These are phyloP conservation scores for Plectrocnemia conspersa DNA, from an alignment of 1,140 invertebrate genomes.

Conservation along the genomic window DNA sequence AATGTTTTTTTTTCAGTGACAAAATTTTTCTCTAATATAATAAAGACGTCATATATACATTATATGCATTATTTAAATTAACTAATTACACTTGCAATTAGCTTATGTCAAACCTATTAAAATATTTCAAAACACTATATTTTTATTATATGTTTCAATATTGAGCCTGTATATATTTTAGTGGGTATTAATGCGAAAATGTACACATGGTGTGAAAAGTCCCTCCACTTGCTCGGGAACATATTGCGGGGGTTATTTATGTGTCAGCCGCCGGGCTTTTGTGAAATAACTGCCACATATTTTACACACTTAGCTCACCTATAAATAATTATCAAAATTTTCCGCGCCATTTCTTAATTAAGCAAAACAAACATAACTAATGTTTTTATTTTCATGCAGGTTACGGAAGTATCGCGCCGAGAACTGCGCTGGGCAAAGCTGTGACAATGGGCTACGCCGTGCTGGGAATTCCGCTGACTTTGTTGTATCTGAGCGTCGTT, in stretches of 20 bases:
- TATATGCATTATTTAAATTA: too few species aligned
- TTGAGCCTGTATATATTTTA: too few species aligned
- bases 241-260: slow-evolving; percentile 16
- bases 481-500: slow-evolving; percentile 81
- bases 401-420: slow-evolving; percentile 82
- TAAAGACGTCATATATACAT: too few species aligned
- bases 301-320: slow-evolving; percentile 17
- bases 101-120: too few species aligned
- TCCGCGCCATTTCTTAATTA: neutral
- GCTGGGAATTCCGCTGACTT: slow-evolving; percentile 84
- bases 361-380: too few species aligned
- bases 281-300: slow-evolving; percentile 20
- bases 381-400: slow-evolving; percentile 55
- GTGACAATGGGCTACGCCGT: slow-evolving; percentile 86
- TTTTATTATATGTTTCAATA: neutral
- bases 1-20: too few species aligned
- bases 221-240: neutral
- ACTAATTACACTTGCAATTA: too few species aligned
- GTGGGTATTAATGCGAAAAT: too few species aligned
- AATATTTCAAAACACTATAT: too few species aligned
- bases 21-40: too few species aligned
- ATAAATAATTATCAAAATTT: slow-evolving; percentile 21
- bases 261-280: slow-evolving; percentile 9
- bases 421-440: slow-evolving; percentile 73
- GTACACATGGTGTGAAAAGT: neutral